Base-by-base conservation (phyloP, 1,140 invertebrate genomes). In the Oreohelix idahoensis region DNA sequence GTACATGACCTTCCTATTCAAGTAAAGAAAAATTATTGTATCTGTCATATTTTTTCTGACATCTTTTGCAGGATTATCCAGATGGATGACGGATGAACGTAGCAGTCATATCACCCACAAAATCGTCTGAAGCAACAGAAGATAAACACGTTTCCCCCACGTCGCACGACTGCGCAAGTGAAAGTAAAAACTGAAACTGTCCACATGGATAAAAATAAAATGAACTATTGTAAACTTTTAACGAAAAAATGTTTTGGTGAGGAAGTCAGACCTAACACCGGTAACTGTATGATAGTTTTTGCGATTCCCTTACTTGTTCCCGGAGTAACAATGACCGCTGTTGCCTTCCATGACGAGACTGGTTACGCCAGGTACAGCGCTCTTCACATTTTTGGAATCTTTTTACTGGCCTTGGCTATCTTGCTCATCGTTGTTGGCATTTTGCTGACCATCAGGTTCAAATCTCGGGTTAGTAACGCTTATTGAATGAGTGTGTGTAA, bases 271-370 rank as follows among this genome's bases (percentile, higher is more conserved):
- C 53, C 10, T n/a, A 74, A 80, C 76, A n/a, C 86, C n/a, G 88
- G 86, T 17, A 87, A 84, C 2, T 87, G 87, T 53, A 82, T 89
- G 84, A 83, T 89, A 29, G 86, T 81, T 17, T 88, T 89, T 70
- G 83, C 84, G 0, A 83, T 89, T 17, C 88, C 88, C 2, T 70
- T 89, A 17, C 83, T 84, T 0, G 79, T 89, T 20, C 88, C 88
- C 5, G 88, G 88, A 17, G 45, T 87, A 23, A 86, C 87, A 0
- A 75, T 89, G 11, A 87, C 88, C 5, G 66, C 86, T 35, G 88
- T 89, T 4, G 86, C 85, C 20, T 88, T 87, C 42, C 69, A 80
- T 36, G 85, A 88, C 17, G 87, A 89, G n/a, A 84, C 82, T 11
- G 77, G 84, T 0, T 87, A 87, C 35, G 76, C 86, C n/a, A 84